These are phyloP conservation scores for Ceuthmochares aereus DNA, from an alignment of 2,113 vertebrate genomes.

Conservation along the genomic window DNA sequence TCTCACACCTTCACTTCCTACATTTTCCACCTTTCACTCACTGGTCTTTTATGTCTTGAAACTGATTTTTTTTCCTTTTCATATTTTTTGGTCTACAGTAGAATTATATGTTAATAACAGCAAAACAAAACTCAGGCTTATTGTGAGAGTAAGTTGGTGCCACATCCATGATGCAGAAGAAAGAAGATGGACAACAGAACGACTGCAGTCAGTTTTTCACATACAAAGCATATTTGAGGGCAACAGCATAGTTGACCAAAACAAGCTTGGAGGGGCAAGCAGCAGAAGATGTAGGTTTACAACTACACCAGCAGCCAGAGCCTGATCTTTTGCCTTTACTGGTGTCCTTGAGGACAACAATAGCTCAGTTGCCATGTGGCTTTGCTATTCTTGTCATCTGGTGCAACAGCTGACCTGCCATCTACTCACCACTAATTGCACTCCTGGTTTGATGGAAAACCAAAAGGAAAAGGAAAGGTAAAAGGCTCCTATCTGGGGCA, in stretches of 20 bases:
- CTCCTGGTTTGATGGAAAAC: constrained; percentile 28
- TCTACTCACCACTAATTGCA: constrained; percentile 11
- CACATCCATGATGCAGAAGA: constrained; percentile 71
- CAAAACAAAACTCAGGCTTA: constrained; percentile 66
- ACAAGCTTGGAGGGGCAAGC: constrained; percentile 38
- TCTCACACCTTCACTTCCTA: constrained; percentile 64
- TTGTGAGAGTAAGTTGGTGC: constrained; percentile 73
- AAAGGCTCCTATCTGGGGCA: constrained; percentile 1
- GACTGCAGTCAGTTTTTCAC: constrained; percentile 68
- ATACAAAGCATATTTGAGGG: constrained; percentile 61
- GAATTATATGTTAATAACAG: constrained; percentile 80
- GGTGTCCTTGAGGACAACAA: constrained; percentile 33
- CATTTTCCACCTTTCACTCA: constrained; percentile 70
- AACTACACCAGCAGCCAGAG: constrained; percentile 57
- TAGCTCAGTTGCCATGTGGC: constrained; percentile 3
- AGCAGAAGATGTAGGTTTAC: constrained; percentile 48
- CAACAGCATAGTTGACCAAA: constrained; percentile 59
- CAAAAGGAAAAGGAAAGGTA: constrained; percentile 23
- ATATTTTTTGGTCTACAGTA: constrained; percentile 87
- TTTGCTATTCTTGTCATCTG: constrained; percentile 44
- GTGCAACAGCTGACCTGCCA: constrained; percentile 21
- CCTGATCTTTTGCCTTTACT: not conserved
- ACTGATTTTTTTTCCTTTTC: constrained; percentile 61
- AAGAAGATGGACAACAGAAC: constrained; percentile 68
- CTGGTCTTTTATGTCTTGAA: constrained; percentile 74